Evolutionary conservation across 1,140 invertebrate genomes (phyloP), one percentile per base, ranked within the genome.

Genomic region (Tetramorium alpestre): DNA sequence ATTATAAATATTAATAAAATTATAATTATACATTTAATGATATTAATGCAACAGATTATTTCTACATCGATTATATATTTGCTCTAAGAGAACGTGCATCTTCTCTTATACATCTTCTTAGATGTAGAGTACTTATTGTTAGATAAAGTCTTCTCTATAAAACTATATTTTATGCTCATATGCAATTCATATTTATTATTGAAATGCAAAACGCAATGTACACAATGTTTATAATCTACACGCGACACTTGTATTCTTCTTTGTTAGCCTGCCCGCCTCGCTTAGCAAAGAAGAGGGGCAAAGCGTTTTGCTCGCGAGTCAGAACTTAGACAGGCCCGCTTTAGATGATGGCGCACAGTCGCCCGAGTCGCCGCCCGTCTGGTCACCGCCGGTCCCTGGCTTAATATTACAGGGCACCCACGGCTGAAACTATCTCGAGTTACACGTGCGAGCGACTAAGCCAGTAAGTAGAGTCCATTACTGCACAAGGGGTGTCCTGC

Each of bases 341-440:
- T 56, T 47, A 47, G 54, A 58, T 33, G 73, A 78, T 41, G 47
- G 82, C 73, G n/a, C 13, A 44, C 72, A 49, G 82, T 85, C 56
- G 58, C 64, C 41, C 47, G 47, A 85, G 44, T 47, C 81, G 62
- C 16, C 8, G 62, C 16, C 8, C 47, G 25, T 82, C 38, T 41
- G 65, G 65, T 60, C 69, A 28, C 58, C 82, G 6, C 56, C 25
- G 28, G 38, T 85, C 38, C 8, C n/a, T 47, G 22, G 73, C 49
- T 85, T 85, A 86, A 85, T 87, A 85, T 87, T 85, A 87, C 86
- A 58, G 54, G 60, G 54, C 51, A 85, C 25, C 41, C 54, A 60
- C 58, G 51, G 44, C n/a, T 49, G 60, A 54, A 85, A 87, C 86
- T 87, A 85, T 87, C 86, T 87, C 72, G 86, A 51, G 72, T 87